These are phyloP conservation scores for Myopa tessellatipennis DNA, from an alignment of 2,888 invertebrate species.

Conservation along the genomic window DNA sequence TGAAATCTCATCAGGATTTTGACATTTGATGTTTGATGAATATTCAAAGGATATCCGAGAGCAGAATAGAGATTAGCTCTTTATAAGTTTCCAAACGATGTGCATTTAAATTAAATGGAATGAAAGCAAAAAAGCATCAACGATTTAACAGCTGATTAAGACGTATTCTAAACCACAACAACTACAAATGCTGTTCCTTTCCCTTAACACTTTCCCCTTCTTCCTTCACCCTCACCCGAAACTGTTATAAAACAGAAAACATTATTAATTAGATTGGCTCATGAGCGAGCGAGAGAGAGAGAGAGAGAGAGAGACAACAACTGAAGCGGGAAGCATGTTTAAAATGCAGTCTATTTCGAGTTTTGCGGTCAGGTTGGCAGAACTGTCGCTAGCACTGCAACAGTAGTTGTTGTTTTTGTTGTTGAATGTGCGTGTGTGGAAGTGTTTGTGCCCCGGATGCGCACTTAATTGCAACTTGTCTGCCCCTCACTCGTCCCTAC, in stretches of 20 bases:
- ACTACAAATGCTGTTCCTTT: no score
- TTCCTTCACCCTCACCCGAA: neutral
- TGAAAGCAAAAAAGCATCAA: no score
- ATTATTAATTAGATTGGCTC: neutral
- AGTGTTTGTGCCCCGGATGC: constrained; percentile 14
- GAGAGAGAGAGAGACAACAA: neutral
- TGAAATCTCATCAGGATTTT: no score
- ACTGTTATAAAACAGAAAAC: neutral
- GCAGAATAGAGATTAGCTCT: no score
- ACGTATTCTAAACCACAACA: no score
- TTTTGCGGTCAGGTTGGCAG: constrained; percentile 13
- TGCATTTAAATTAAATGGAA: no score
- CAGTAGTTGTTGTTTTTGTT: neutral
- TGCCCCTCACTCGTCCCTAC: no score
- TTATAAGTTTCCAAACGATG: no score
- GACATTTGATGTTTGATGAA: no score
- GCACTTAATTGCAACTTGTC: constrained; percentile 23
- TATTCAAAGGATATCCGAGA: no score
- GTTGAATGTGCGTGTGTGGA: neutral
- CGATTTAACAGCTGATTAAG: no score
- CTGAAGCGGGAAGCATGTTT: no score
- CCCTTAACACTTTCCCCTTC: neutral
- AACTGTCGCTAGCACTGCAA: neutral
- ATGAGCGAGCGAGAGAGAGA: neutral
- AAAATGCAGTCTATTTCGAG: neutral